Evolutionary conservation across 2,888 invertebrate genomes (phyloP).

Genomic region (Xanthorhoe designata): DNA sequence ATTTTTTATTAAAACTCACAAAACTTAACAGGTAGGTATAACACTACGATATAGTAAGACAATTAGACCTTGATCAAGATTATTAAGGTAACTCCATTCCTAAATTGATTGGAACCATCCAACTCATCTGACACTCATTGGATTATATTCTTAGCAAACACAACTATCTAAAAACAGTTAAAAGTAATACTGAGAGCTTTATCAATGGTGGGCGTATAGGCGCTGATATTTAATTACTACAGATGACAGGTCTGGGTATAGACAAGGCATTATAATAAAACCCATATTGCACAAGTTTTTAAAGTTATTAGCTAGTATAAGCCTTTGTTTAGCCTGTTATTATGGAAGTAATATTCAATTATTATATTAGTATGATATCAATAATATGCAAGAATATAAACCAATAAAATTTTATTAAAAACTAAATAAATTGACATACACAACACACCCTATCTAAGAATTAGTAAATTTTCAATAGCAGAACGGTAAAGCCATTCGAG

Average conservation of each 20-base stretch:
- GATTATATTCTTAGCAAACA: too few species aligned
- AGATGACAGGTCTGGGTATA: constrained; percentile 3
- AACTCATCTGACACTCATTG: too few species aligned
- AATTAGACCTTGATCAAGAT: too few species aligned
- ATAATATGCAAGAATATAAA: constrained; percentile 14
- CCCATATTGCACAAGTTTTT: neutral
- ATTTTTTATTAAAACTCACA: too few species aligned
- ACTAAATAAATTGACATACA: constrained; percentile 27
- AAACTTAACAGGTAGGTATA: too few species aligned
- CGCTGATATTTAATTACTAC: constrained; percentile 22
- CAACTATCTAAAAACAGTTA: neutral
- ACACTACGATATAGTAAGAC: too few species aligned
- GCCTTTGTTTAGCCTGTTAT: too few species aligned
- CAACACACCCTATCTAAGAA: constrained; percentile 15
- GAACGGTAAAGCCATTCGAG: constrained; percentile 3
- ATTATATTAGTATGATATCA: too few species aligned
- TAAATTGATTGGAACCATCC: too few species aligned
- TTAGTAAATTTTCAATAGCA: constrained; percentile 21
- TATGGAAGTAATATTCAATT: too few species aligned
- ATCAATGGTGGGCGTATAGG: constrained; percentile 34
- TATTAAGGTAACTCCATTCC: too few species aligned
- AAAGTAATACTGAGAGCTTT: constrained; percentile 18
- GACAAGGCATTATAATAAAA: constrained; percentile 1
- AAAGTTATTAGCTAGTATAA: neutral
- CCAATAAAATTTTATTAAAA: constrained; percentile 23